Evolutionary conservation across 1,140 invertebrate species (phyloP).

Genomic region (Ceratina japonica): DNA sequence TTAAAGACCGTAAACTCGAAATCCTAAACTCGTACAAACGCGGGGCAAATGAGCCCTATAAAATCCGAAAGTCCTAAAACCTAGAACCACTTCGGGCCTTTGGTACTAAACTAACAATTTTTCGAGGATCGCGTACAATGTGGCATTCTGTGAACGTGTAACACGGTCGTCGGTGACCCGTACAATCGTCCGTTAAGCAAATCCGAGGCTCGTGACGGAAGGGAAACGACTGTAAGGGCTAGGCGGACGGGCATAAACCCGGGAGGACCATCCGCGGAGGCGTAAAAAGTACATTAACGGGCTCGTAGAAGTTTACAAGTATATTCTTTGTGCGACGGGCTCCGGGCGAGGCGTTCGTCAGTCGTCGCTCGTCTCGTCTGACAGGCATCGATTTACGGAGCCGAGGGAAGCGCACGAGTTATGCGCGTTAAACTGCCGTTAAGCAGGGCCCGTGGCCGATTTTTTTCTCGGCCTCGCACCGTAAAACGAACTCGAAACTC

Average conservation of each 20-base stretch:
- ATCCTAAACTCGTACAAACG: neutral
- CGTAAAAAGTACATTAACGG: conserved; percentile 64
- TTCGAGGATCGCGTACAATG: neutral
- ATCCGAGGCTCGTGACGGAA: conserved; percentile 16
- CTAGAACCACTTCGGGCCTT: neutral
- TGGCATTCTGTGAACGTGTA: neutral
- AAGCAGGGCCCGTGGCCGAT: conserved; percentile 47
- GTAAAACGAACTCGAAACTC: conserved; percentile 50
- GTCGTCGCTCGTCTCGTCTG: conserved; percentile 35
- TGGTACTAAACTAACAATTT: neutral
- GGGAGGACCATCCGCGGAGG: conserved; percentile 45
- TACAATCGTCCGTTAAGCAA: conserved; percentile 16
- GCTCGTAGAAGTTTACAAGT: conserved; percentile 63
- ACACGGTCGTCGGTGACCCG: neutral
- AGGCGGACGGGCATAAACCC: conserved; percentile 47
- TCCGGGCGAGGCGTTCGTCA: conserved; percentile 39
- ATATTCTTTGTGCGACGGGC: conserved; percentile 54
- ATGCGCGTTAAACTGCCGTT: conserved; percentile 58
- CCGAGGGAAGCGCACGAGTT: conserved; percentile 39
- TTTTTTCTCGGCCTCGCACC: conserved; percentile 54
- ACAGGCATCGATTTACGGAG: conserved; percentile 61
- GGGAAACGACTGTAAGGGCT: conserved; percentile 20
- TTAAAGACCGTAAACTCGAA: neutral
- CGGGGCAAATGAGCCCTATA: no score
- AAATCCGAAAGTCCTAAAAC: neutral